Percentiles rank a stretch among this genome's conserved stretches.
Conservation (phyloP, 2,888 invertebrate genomes). For the Parelbella ahira region DNA sequence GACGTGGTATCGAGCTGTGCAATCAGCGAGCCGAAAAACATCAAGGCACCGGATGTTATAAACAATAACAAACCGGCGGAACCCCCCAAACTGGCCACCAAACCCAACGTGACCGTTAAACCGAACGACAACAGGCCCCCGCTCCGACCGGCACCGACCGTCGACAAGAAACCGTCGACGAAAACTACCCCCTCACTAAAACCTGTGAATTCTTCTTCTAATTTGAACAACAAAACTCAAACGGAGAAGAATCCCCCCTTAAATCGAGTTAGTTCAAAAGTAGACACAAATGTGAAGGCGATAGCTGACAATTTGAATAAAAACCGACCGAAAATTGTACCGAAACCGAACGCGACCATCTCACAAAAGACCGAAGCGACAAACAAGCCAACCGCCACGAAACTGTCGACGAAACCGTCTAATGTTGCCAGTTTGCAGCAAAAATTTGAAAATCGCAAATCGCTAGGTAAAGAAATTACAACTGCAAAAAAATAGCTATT, state of each 20-base stretch:
- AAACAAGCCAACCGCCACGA: conserved; percentile 61
- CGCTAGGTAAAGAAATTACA: conserved; percentile 62
- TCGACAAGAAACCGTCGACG: conserved; percentile 64
- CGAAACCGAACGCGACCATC: conserved; percentile 55
- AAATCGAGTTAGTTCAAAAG: conserved; percentile 58
- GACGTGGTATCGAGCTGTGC: conserved; percentile 87
- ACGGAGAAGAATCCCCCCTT: conserved; percentile 52
- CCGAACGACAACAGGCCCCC: conserved; percentile 63
- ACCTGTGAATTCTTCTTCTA: conserved; percentile 47
- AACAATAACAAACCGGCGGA: conserved; percentile 66
- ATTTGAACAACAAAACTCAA: conserved; percentile 43
- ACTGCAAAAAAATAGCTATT: conserved; percentile 58
- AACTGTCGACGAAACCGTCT: conserved; percentile 80
- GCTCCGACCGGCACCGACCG: conserved; percentile 52
- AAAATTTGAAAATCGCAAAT: conserved; percentile 85
- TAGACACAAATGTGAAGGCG: conserved; percentile 63
- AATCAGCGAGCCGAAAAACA: conserved; percentile 64
- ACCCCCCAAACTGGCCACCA: conserved; percentile 67
- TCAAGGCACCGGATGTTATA: conserved; percentile 83
- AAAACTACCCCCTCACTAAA: conserved; percentile 54
- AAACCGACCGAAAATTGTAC: conserved; percentile 70
- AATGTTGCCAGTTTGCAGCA: conserved; percentile 89
- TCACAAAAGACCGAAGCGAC: conserved; percentile 54
- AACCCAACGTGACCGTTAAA: conserved; percentile 65
- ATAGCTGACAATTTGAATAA: conserved; percentile 73